These are phyloP conservation scores for Oscheius sp. DNA, from an alignment of 2,888 invertebrate species.

Conservation along the genomic window DNA sequence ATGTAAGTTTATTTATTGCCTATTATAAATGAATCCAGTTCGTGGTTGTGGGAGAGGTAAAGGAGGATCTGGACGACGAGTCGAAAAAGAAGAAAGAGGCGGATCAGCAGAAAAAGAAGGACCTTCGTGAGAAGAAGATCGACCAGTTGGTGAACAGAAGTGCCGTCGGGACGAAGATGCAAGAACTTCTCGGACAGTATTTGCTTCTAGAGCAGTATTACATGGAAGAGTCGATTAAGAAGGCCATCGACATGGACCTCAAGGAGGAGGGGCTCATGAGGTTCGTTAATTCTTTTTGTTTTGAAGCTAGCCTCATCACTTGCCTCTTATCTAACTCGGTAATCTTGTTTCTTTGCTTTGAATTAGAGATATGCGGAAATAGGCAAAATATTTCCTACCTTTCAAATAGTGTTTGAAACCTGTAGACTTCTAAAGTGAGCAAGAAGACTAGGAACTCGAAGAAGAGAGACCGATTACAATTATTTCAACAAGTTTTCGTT, in stretches of 20 bases:
- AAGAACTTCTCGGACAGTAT: conserved; percentile 84
- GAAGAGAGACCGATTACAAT: too few species aligned
- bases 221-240: conserved; percentile 91
- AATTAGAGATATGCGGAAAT: too few species aligned
- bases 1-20: conserved; percentile 1
- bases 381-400: too few species aligned
- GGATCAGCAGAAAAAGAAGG: conserved; percentile 36
- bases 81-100: conserved; percentile 24
- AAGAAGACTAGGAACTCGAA: too few species aligned
- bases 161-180: conserved; percentile 67
- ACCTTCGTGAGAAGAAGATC: conserved; percentile 65
- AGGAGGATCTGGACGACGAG: conserved; percentile 39
- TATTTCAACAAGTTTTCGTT: too few species aligned
- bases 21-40: conserved; percentile 1
- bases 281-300: conserved; percentile 1
- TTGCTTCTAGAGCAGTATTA: conserved; percentile 92
- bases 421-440: too few species aligned
- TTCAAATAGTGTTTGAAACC: too few species aligned
- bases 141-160: conserved; percentile 69
- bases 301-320: neutral
- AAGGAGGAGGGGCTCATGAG: conserved; percentile 76
- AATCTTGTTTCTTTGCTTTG: too few species aligned
- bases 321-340: too few species aligned
- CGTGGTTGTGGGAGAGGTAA: conserved; percentile 29
- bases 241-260: conserved; percentile 87